A percentile compares a stretch with the other conserved stretches of the same genome.
Evolutionary conservation across 2,888 invertebrate species (phyloP).

Genomic region (Pseudolycoriella hygida): DNA sequence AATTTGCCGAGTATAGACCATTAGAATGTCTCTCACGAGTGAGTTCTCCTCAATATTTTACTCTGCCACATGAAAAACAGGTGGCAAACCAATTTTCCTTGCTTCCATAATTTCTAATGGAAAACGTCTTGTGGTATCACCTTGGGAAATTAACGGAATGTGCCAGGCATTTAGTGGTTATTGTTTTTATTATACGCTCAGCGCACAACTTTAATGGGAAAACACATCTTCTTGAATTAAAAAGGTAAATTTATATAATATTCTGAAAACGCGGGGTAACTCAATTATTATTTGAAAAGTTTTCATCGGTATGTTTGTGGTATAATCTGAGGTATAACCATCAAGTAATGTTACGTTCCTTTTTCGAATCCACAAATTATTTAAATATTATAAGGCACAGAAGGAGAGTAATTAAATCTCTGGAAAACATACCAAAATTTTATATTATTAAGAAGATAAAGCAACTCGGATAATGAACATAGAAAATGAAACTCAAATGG

Average conservation of each 20-base stretch:
- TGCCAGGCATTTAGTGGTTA: conserved; percentile 3
- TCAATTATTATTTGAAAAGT: neutral
- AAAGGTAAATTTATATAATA: neutral
- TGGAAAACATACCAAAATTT: neutral
- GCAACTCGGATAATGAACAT: conserved; percentile 6
- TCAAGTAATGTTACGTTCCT: too few species aligned
- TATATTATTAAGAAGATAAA: conserved; percentile 1
- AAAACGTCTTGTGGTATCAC: conserved; percentile 7
- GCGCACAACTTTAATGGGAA: neutral
- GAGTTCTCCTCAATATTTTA: too few species aligned
- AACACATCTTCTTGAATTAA: neutral
- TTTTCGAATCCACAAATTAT: too few species aligned
- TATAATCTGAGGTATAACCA: too few species aligned
- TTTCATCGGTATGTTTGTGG: neutral
- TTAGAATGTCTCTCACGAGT: too few species aligned
- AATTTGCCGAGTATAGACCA: too few species aligned
- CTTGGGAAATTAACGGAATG: conserved; percentile 8
- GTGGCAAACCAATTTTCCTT: conserved; percentile 6
- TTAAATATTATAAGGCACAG: too few species aligned
- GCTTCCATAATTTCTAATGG: conserved; percentile 6
- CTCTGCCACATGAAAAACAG: neutral
- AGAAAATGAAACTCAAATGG: conserved; percentile 5
- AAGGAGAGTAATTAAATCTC: neutral
- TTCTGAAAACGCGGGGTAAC: neutral
- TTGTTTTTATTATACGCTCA: conserved; percentile 1